A percentile compares a stretch with the other conserved stretches of the same genome.
phyloP scores from a whole-genome alignment of 2,797 vertebrate species.

The Mormyrops attenuatus region DNA sequence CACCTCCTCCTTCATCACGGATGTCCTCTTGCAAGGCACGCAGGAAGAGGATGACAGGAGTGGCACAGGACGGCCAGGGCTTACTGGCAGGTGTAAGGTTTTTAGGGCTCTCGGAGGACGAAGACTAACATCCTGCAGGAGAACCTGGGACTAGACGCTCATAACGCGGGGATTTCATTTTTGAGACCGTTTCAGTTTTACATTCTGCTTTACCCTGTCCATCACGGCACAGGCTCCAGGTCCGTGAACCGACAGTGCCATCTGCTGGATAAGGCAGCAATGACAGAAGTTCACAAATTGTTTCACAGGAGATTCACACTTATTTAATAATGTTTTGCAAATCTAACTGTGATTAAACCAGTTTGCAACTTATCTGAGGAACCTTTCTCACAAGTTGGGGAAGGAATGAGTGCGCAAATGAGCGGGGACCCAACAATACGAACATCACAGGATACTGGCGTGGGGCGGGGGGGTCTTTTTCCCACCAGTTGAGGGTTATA shows the following conservation, averaged over 20 bases:
- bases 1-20: not conserved
- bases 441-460: not conserved
- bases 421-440: not conserved
- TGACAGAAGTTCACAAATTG: not conserved
- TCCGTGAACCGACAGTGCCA: constrained; percentile 56
- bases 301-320: not conserved
- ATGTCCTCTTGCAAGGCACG: not conserved
- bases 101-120: not conserved
- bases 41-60: not conserved
- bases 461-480: not conserved
- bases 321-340: not conserved
- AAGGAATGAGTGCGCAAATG: not conserved
- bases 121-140: not conserved
- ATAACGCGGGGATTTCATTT: constrained; percentile 23
- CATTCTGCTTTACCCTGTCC: constrained; percentile 15
- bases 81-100: not conserved
- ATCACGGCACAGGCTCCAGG: not conserved
- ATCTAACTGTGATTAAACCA: not conserved
- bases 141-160: constrained; percentile 19
- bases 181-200: not conserved
- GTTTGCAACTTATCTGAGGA: not conserved
- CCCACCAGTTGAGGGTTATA: not conserved
- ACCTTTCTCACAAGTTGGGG: not conserved
- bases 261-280: constrained; percentile 46
- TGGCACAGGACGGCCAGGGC: not conserved